Evolutionary conservation across 1,140 invertebrate genomes (phyloP).

Genomic region (Drosophila lacteicornis): DNA sequence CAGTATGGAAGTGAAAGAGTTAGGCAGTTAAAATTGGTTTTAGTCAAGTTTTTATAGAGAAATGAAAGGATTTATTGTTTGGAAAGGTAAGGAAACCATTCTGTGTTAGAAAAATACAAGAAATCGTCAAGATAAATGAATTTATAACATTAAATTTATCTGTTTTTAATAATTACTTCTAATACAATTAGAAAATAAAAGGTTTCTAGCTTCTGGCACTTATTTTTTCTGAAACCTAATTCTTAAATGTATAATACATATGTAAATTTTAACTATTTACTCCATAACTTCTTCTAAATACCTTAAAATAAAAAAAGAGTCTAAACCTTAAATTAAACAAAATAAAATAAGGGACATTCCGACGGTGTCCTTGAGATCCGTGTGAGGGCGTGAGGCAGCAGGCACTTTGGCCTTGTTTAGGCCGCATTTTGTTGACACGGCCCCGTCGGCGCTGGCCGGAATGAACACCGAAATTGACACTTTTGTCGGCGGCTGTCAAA

Average conservation of each 20-base stretch:
- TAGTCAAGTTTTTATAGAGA: background rate
- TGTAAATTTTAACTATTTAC: background rate
- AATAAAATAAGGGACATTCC: background rate
- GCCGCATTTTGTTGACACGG: constrained; percentile 41
- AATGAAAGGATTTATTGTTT: background rate
- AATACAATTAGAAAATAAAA: background rate
- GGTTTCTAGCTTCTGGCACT: background rate
- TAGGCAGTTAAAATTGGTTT: background rate
- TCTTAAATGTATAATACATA: background rate
- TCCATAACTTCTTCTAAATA: background rate
- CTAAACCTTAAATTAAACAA: constrained; percentile 7
- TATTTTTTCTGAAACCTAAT: background rate
- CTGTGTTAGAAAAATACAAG: background rate
- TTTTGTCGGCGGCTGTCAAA: constrained; percentile 69
- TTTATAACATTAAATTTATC: background rate
- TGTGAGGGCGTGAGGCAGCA: constrained; percentile 9
- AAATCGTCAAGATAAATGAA: background rate
- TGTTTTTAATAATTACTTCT: background rate
- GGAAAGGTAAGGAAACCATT: background rate
- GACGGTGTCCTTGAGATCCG: constrained; percentile 28
- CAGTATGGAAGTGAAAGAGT: background rate
- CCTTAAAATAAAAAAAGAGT: background rate
- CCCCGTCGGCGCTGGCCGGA: constrained; percentile 37
- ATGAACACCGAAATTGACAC: constrained; percentile 38
- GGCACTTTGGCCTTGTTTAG: constrained; percentile 11